Base-by-base conservation (phyloP, 2,113 vertebrate species). In the Megaleporinus macrocephalus region DNA sequence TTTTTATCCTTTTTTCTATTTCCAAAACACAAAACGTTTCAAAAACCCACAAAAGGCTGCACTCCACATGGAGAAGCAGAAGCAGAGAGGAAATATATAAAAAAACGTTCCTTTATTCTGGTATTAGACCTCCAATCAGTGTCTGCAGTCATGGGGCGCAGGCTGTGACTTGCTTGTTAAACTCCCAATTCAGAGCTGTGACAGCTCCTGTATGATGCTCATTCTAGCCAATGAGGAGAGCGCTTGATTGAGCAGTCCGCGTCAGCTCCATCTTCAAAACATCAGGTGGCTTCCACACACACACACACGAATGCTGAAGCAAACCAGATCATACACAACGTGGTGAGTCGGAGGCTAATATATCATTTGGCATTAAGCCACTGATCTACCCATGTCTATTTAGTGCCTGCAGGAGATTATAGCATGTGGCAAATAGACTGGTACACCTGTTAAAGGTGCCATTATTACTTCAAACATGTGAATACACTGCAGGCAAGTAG, bases 141-240 rank as follows among this genome's bases (percentile, higher is more conserved):
- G 26, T 5, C 61, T 66, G 20, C 33, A 59, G 59, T 55, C 53
- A 22, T 70, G 61, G 9, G 26, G 78, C 51, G 51, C 74, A 78
- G 61, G 66, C 55, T 74, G 61, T 77, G 73, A 73, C 69, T 79
- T 78, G 62, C 69, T 74, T 73, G 75, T 62, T 78, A 80, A 62
- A 10, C 61, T 74, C 24, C 49, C 63, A 78, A 83, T 78, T 80
- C 62, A 78, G 30, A 74, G 16, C 41, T 51, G 62, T 81, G 78
- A 83, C 69, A 73, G 20, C 78, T 73, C 63, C 29, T 79, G 41
- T 78, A 63, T 55, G 24, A 62, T 15, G 55, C 53, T 73, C 29
- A 77, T 80, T 82, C 57, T 5, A 73, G 24, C 55, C 73, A 76
- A 81, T 55, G 22, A 73, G 11, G 69, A 61, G 59, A 73, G 70